Evolutionary conservation across 2,797 vertebrate genomes (phyloP).

Genomic region (Falco naumanni): DNA sequence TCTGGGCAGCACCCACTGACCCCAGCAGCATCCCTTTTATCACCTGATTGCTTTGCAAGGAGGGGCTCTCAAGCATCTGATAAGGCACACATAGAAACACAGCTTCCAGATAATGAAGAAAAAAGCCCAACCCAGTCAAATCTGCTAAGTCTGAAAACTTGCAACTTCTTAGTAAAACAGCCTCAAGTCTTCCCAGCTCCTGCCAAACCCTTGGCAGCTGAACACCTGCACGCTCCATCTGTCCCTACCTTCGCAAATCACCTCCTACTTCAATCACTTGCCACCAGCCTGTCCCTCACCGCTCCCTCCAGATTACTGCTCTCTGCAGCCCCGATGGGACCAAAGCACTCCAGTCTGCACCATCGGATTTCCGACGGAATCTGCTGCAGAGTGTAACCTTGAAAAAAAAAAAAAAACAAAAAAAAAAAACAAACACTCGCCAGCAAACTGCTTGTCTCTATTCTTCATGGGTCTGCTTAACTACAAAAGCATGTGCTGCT

Average conservation of each 20-base stretch:
- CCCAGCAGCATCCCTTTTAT: neutral
- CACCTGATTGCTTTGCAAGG: neutral
- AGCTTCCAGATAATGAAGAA: neutral
- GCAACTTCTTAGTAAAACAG: neutral
- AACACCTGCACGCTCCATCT: conserved; percentile 45
- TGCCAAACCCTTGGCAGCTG: neutral
- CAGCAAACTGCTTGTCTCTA: neutral
- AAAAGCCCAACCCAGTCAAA: neutral
- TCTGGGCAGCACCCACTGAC: neutral
- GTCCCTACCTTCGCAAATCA: conserved; percentile 17
- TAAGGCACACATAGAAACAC: neutral
- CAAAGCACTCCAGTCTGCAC: neutral
- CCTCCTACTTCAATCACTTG: neutral
- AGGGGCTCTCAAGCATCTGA: neutral
- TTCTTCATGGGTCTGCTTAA: neutral
- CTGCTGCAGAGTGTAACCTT: neutral
- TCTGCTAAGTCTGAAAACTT: neutral
- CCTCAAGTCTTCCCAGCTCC: neutral
- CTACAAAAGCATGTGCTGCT: neutral
- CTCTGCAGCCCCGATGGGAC: neutral
- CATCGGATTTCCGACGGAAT: neutral
- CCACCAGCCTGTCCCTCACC: neutral
- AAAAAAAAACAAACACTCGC: neutral
- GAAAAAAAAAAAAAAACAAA: neutral
- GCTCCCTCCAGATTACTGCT: neutral